Evolutionary conservation across 1,140 invertebrate genomes (phyloP).

Genomic region (Sycophila sp.): DNA sequence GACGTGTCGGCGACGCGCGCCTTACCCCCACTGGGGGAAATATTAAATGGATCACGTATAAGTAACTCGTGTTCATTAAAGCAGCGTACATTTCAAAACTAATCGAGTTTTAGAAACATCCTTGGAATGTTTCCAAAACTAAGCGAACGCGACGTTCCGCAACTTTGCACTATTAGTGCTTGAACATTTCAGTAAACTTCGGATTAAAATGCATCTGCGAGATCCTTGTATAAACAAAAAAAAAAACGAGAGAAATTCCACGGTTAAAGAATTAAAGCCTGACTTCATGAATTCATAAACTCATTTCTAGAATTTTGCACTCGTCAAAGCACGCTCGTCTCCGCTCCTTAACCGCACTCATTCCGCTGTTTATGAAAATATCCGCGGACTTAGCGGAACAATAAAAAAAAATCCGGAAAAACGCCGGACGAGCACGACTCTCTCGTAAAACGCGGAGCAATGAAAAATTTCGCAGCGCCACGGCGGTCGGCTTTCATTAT

Average conservation of each 20-base stretch:
- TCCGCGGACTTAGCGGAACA: too few species aligned
- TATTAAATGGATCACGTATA: neutral
- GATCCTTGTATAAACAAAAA: too few species aligned
- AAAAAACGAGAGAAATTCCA: too few species aligned
- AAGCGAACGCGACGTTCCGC: too few species aligned
- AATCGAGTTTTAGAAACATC: constrained; percentile 6
- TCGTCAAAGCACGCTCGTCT: too few species aligned
- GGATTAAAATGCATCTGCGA: neutral
- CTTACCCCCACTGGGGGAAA: neutral
- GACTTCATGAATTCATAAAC: too few species aligned
- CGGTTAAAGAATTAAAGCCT: too few species aligned
- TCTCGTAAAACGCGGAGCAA: neutral
- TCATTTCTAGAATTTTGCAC: too few species aligned
- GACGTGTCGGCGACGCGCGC: too few species aligned
- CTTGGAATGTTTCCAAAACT: neutral
- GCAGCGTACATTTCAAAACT: neutral
- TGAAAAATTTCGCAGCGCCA: neutral
- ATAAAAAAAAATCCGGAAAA: neutral
- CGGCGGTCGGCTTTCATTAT: too few species aligned
- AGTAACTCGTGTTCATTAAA: neutral
- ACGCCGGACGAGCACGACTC: neutral
- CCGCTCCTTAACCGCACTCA: too few species aligned
- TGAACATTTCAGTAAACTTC: neutral
- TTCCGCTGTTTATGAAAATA: too few species aligned
- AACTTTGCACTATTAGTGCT: neutral